Percentiles rank a stretch among this genome's conserved stretches.
Evolutionary conservation across 2,113 vertebrate species (phyloP).

Genomic region (Pteropus alecto): DNA sequence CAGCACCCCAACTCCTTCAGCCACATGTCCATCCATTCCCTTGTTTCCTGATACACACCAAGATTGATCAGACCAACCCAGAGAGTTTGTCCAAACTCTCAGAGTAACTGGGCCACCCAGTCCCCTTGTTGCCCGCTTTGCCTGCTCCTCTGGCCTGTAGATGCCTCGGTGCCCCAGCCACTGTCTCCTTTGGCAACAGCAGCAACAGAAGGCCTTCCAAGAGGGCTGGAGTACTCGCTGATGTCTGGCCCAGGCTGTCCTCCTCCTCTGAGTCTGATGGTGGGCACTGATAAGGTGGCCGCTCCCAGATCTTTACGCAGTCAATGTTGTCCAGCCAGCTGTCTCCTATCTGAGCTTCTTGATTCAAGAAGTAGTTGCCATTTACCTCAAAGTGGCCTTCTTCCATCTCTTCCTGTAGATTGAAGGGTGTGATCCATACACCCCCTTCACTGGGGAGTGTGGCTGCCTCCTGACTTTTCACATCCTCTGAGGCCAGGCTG

Average conservation of each 20-base stretch:
- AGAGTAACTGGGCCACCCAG: slow-evolving; percentile 54
- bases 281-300: slow-evolving; percentile 74
- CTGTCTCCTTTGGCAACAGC: slow-evolving; percentile 89
- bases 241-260: slow-evolving; percentile 66
- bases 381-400: slow-evolving; percentile 95
- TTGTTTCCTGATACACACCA: slow-evolving; percentile 93
- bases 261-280: slow-evolving; percentile 66
- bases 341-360: slow-evolving; percentile 89
- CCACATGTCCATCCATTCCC: slow-evolving; percentile 86
- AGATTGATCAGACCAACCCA: slow-evolving; percentile 90
- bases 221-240: slow-evolving; percentile 74
- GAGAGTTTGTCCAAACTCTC: slow-evolving; percentile 89
- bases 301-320: slow-evolving; percentile 92
- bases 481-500: slow-evolving; percentile 90
- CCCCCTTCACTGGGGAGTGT: slow-evolving; percentile 93
- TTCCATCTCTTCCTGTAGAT: slow-evolving; percentile 93
- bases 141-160: slow-evolving; percentile 85
- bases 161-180: slow-evolving; percentile 87
- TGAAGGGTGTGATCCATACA: slow-evolving; percentile 93
- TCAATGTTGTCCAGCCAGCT: slow-evolving; percentile 96
- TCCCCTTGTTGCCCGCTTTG: slow-evolving; percentile 73
- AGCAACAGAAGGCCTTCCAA: slow-evolving; percentile 86
- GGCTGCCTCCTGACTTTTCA: slow-evolving; percentile 92
- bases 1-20: slow-evolving; percentile 83
- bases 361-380: slow-evolving; percentile 93